These are phyloP conservation scores for Microcebus lehilahytsara DNA, from an alignment of 2,113 vertebrate species.

Conservation along the genomic window DNA sequence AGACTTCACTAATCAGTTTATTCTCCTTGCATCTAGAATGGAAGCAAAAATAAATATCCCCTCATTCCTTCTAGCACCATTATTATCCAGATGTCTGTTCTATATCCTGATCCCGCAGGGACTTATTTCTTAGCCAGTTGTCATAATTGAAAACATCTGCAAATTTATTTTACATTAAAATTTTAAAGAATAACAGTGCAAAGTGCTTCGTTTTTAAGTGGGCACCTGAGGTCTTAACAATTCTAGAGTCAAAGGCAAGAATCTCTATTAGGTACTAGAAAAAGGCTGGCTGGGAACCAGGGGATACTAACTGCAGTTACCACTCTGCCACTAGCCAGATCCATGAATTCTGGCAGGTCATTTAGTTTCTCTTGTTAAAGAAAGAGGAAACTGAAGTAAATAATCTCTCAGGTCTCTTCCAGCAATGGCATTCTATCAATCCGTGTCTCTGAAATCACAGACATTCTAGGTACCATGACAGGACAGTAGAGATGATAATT, in stretches of 20 bases:
- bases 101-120: neutral
- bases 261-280: neutral
- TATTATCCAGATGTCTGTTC: constrained; percentile 18
- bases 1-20: neutral
- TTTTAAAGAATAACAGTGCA: neutral
- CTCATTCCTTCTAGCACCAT: neutral
- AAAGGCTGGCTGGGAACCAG: neutral
- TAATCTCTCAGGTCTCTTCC: neutral
- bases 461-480: neutral
- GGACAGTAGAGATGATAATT: neutral
- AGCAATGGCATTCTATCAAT: neutral
- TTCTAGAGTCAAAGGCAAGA: neutral
- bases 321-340: neutral
- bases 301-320: neutral
- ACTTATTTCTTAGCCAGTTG: neutral
- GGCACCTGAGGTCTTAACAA: neutral
- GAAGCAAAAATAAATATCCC: constrained; percentile 5
- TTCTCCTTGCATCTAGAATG: neutral
- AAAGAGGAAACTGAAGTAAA: neutral
- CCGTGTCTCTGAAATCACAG: neutral
- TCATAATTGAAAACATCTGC: constrained; percentile 36
- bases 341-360: neutral
- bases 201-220: neutral
- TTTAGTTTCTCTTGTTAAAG: neutral
- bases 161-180: constrained; percentile 35